These are phyloP conservation scores for Sapayoa aenigma DNA, from an alignment of 2,113 vertebrate species.

Conservation along the genomic window DNA sequence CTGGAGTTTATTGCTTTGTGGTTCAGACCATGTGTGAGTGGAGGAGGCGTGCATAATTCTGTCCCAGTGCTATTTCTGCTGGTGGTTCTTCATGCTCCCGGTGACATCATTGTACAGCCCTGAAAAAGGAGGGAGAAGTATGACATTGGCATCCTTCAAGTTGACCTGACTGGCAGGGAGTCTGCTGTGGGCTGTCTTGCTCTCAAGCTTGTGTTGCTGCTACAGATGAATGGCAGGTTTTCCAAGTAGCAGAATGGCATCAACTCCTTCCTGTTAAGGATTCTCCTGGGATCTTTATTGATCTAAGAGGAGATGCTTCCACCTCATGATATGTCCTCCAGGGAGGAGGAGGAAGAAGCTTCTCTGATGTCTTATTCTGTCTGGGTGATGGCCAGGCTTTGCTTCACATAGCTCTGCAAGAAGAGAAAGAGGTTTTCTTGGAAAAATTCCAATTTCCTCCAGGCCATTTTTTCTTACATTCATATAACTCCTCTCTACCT, in stretches of 20 bases:
- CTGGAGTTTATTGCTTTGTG: background rate
- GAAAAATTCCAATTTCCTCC: slow-evolving; percentile 78
- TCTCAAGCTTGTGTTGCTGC: slow-evolving; percentile 73
- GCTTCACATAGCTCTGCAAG: slow-evolving; percentile 82
- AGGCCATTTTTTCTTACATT: slow-evolving; percentile 77
- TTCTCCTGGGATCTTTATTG: background rate
- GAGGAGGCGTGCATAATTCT: background rate
- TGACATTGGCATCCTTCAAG: slow-evolving; percentile 35
- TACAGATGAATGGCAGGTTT: slow-evolving; percentile 71
- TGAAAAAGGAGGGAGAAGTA: slow-evolving; percentile 67
- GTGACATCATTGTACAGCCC: slow-evolving; percentile 75
- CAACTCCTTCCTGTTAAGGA: slow-evolving; percentile 67
- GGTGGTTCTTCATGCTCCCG: slow-evolving; percentile 68
- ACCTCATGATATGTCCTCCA: background rate
- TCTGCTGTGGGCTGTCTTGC: slow-evolving; percentile 52
- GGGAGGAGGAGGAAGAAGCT: slow-evolving; percentile 59
- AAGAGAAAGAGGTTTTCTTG: slow-evolving; percentile 78
- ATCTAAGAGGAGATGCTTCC: background rate
- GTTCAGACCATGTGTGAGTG: background rate
- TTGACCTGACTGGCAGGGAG: slow-evolving; percentile 60
- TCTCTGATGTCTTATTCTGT: slow-evolving; percentile 74
- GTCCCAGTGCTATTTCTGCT: slow-evolving; percentile 62
- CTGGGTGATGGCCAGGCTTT: slow-evolving; percentile 75
- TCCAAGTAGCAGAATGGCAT: slow-evolving; percentile 72
- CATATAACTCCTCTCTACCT: slow-evolving; percentile 76